Evolutionary conservation across 2,797 vertebrate genomes (phyloP), one percentile per base, ranked within the genome.

Genomic region (Neopelma chrysocephalum): DNA sequence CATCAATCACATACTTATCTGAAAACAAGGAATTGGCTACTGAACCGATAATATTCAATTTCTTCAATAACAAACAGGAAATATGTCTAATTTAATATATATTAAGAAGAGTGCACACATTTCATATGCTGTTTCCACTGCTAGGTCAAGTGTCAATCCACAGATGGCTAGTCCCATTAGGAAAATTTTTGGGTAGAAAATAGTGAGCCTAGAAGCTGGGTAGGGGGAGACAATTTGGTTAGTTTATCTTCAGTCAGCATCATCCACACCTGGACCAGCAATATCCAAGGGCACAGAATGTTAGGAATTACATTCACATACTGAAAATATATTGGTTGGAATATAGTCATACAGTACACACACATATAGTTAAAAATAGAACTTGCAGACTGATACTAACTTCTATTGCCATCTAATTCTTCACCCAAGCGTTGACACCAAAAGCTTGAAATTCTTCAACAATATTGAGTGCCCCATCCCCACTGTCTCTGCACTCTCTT

Each of bases 131-230:
- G n/a, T 3, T 73, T 38, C 43, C 27, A 19, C 15, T 2, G 6
- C 32, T 18, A 32, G 43, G 27, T 3, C 3, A 10, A 84, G 26
- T 4, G 12, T 18, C 38, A 57, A 27, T 29, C 27, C 43, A 68
- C 1, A 53, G 38, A 57, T 0, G 1, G 14, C 32, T 22, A 26
- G 38, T 5, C 15, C 64, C 58, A 12, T 5, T 8, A 26, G 18
- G 54, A 64, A 50, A 53, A 36, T 11, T 19, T 34, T 22, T 32
- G 25, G 9, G 66, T 22, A 47, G 25, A 86, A 43, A 77, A 62
- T 5, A 25, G 31, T 25, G 34, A 21, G 19, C 9, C 50, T 48
- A 53, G 29, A 82, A 69, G 18, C 25, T 9, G 7, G 10, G 6
- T 25, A 42, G n/a, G 23, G 5, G 11, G 13, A 83, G 23, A 77